phyloP scores from a whole-genome alignment of 2,113 vertebrate genomes.

The Saguinus imperator region DNA sequence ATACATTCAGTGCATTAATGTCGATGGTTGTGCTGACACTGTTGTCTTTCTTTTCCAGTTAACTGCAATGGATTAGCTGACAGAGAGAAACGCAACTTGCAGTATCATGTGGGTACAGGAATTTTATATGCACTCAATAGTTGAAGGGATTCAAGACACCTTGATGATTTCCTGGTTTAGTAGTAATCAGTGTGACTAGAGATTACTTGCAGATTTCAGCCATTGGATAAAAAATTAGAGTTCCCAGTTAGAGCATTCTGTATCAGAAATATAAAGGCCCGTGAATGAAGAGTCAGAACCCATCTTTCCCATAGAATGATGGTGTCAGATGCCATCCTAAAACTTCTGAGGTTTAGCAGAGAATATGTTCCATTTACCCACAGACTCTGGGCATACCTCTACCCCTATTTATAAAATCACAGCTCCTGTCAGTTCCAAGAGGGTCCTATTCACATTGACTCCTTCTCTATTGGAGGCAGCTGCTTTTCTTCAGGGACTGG shows the following conservation, averaged over 20 bases:
- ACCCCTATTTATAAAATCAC: neutral
- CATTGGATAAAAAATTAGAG: neutral
- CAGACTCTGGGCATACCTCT: neutral
- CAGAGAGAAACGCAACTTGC: neutral
- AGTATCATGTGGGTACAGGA: neutral
- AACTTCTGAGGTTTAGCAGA: neutral
- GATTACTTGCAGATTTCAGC: neutral
- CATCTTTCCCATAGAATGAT: neutral
- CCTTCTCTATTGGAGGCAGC: neutral
- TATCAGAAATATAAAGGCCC: neutral
- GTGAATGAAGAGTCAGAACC: neutral
- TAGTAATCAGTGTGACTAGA: neutral
- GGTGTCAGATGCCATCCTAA: neutral
- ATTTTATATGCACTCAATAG: neutral
- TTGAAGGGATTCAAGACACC: neutral
- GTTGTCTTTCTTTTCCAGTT: neutral
- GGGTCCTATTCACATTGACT: neutral
- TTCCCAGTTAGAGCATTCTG: neutral
- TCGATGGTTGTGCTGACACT: neutral
- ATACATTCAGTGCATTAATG: neutral
- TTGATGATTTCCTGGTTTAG: neutral
- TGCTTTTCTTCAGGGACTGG: slow-evolving; percentile 79
- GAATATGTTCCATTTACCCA: neutral
- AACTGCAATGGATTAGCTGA: too few relatives aligned
- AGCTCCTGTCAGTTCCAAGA: neutral